These are phyloP conservation scores for Argynnis bischoffii DNA, from an alignment of 2,888 invertebrate genomes.

Conservation along the genomic window DNA sequence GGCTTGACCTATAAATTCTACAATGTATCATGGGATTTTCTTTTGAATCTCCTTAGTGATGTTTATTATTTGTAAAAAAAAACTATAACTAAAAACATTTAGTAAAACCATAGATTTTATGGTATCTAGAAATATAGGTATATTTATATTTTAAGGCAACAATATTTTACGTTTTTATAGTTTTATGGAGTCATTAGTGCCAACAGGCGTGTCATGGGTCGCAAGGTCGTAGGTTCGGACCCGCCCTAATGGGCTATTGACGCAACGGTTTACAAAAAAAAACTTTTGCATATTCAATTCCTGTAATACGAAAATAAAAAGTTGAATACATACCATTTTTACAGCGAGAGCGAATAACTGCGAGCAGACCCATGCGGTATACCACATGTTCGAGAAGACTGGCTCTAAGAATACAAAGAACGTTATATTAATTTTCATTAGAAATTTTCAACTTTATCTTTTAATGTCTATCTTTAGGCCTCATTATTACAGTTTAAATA, in stretches of 20 bases:
- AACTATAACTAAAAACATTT: too few species aligned
- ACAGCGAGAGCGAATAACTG: constrained; percentile 92
- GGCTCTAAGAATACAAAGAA: constrained; percentile 82
- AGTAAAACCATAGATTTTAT: too few species aligned
- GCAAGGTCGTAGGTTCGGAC: constrained; percentile 23
- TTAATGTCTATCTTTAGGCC: too few species aligned
- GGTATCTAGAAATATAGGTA: too few species aligned
- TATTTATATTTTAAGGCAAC: too few species aligned
- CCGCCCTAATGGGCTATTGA: constrained; percentile 19
- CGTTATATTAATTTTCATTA: too few species aligned
- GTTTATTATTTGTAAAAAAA: too few species aligned
- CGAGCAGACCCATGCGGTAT: constrained; percentile 96
- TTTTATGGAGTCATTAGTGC: constrained; percentile 12
- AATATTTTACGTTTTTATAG: not conserved
- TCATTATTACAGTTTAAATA: too few species aligned
- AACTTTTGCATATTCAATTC: constrained; percentile 12
- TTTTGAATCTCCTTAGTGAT: too few species aligned
- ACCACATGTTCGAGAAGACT: constrained; percentile 93
- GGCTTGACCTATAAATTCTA: too few species aligned
- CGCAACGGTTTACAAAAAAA: constrained; percentile 15
- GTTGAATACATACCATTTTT: constrained; percentile 85
- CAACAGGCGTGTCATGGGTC: constrained; percentile 15
- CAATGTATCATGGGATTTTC: too few species aligned
- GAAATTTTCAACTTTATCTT: too few species aligned
- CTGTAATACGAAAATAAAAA: not conserved